A percentile compares a stretch with the other conserved stretches of the same genome.
Evolutionary conservation across 92 coral and sea anemone species (phyloP).

Genomic region (Zoanthus gigantus): DNA sequence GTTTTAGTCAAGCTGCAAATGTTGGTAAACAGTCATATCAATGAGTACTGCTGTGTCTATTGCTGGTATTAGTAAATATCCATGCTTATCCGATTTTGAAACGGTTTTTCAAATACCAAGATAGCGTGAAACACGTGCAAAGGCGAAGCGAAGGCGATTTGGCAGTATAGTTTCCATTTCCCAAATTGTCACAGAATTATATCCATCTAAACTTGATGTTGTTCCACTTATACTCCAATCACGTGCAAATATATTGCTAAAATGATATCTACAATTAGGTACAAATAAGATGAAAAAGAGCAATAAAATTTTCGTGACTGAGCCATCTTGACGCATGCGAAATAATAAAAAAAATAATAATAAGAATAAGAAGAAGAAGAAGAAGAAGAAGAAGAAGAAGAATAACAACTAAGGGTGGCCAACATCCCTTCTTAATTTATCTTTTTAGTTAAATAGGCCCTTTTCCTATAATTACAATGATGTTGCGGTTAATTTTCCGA

Average conservation of each 20-base stretch:
- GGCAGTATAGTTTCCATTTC: slow-evolving; percentile 19
- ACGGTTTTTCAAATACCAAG: slow-evolving; percentile 4
- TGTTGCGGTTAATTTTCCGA: too few species aligned
- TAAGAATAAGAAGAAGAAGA: too few species aligned
- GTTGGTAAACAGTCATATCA: slow-evolving; percentile 10
- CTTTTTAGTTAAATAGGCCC: too few species aligned
- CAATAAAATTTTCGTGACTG: background rate
- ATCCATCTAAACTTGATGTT: slow-evolving; percentile 1
- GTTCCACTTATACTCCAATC: slow-evolving; percentile 7
- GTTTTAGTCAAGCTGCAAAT: too few species aligned
- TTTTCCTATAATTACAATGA: too few species aligned
- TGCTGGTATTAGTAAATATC: background rate
- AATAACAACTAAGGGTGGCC: too few species aligned
- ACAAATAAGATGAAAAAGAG: background rate
- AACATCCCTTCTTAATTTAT: too few species aligned
- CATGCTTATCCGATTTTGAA: slow-evolving; percentile 6
- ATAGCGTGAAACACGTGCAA: background rate
- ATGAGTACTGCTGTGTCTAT: background rate
- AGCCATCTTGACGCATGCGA: too few species aligned
- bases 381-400: too few species aligned
- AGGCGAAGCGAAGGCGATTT: slow-evolving; percentile 3
- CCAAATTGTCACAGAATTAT: background rate
- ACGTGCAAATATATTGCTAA: slow-evolving; percentile 9
- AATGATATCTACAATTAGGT: background rate
- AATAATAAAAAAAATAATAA: too few species aligned